Base-by-base conservation (phyloP, 1,140 invertebrate genomes). In the Sipha flava region DNA sequence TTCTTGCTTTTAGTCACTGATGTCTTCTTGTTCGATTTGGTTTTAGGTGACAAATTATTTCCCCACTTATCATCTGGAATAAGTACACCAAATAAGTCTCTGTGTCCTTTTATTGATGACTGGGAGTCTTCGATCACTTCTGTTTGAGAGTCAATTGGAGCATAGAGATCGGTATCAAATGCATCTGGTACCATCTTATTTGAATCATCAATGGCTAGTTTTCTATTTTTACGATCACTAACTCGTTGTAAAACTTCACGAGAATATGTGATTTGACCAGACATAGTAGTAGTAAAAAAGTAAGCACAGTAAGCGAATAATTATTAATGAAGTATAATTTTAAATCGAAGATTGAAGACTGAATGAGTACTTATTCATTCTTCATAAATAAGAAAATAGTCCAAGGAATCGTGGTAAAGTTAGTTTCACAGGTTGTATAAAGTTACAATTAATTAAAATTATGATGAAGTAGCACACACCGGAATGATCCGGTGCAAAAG, bases 161-260 rank as follows among this genome's bases (percentile, higher is more conserved):
- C 21, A 16, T 14, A 59, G 21, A 0, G 14, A 18, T 29, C 5
- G 12, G n/a, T 47, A 31, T 23, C 14, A 43, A 23, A 66, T 16
- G 5, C 2, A 1, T 16, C 14, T 6, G 21, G 29, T 10, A 52
- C 7, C n/a, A 57, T 5, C 21, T 52, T 21, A 37, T 37, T n/a
- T 0, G 49, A 75, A 40, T 43, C 73, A 7, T 77, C 73, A 29
- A 59, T 59, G 21, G 73, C 73, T 6, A 77, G 21, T 77, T 43
- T 77, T 2, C 73, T 54, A 37, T 77, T 77, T 59, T 77, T 77
- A 3, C 73, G 49, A 18, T 77, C 73, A 47, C 52, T 77, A 14
- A 77, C 18, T 12, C 73, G 73, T 77, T 77, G 52, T 0, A 77
- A 40, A 10, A 12, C 21, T 10, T 40, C 4, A 18, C 52, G 73